Evolutionary conservation across 2,888 invertebrate genomes (phyloP).

Genomic region (Gerris lacustris): DNA sequence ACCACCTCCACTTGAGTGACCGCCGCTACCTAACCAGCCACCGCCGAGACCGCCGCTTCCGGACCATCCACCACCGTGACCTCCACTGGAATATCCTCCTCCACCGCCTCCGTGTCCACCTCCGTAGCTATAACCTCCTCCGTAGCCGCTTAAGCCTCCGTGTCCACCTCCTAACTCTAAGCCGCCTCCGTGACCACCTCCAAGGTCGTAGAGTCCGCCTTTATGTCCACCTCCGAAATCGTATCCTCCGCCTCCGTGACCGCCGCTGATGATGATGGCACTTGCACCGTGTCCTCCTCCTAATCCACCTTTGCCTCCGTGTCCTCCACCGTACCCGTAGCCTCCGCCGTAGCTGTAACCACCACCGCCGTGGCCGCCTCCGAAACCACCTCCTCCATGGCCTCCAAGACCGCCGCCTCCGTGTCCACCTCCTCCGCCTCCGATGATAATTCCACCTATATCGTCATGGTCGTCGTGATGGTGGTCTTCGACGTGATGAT

Average conservation of each 20-base stretch:
- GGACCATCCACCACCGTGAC: neutral
- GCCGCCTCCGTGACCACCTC: slow-evolving; percentile 1
- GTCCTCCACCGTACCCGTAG: neutral
- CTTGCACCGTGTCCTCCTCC: slow-evolving; percentile 4
- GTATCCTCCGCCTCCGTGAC: neutral
- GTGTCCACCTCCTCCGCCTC: slow-evolving; percentile 7
- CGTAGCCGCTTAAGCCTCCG: neutral
- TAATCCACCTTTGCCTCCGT: neutral
- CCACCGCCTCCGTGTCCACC: no score
- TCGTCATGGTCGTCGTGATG: slow-evolving; percentile 18
- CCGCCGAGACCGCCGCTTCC: neutral
- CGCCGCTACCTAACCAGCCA: no score
- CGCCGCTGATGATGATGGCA: neutral
- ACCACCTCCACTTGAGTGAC: no score
- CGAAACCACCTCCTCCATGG: neutral
- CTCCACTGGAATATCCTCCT: no score
- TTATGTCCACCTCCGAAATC: neutral
- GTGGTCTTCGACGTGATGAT: slow-evolving; percentile 24
- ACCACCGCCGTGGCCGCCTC: neutral
- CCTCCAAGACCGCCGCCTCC: slow-evolving; percentile 7
- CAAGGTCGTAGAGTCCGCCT: neutral
- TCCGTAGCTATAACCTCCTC: neutral
- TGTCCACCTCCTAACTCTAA: neutral
- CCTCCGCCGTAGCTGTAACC: neutral
- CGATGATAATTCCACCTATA: slow-evolving; percentile 15